Conservation (phyloP, 2,888 invertebrate species). For the Troglohyphantes excavatus region DNA sequence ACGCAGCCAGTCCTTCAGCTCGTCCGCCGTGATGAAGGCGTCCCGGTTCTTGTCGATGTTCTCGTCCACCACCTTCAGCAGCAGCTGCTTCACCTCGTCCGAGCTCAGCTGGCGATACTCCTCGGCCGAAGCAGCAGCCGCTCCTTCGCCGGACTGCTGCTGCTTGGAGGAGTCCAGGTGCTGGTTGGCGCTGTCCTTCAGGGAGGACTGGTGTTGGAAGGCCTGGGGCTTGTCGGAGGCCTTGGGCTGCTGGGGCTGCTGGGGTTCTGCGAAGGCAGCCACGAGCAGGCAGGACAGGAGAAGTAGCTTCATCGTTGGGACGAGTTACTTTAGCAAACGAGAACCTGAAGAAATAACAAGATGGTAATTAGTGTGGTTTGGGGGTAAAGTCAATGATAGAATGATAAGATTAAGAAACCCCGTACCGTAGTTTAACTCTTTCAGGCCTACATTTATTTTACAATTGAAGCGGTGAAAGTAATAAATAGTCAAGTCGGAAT, state of each 20-base stretch:
- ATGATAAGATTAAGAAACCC: too few species aligned
- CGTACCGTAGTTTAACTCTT: too few species aligned
- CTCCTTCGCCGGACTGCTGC: background rate
- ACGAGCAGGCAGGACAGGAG: constrained; percentile 45
- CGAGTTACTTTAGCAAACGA: background rate
- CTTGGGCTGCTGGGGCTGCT: background rate
- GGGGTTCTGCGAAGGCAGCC: constrained; percentile 29
- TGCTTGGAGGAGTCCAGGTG: constrained; percentile 46
- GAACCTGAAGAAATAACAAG: too few species aligned
- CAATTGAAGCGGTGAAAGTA: too few species aligned
- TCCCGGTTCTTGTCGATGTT: constrained; percentile 76
- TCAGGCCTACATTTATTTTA: too few species aligned
- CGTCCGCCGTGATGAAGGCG: constrained; percentile 76
- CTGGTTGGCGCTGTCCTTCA: constrained; percentile 55
- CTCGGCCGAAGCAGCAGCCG: constrained; percentile 12
- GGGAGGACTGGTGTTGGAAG: constrained; percentile 63
- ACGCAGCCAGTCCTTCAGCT: constrained; percentile 80
- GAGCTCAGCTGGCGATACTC: constrained; percentile 65
- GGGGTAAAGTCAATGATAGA: too few species aligned
- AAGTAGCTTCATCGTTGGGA: constrained; percentile 46
- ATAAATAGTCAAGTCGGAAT: too few species aligned
- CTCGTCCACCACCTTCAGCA: constrained; percentile 76
- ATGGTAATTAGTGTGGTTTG: too few species aligned
- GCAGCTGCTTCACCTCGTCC: constrained; percentile 70
- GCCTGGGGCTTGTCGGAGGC: constrained; percentile 43